Evolutionary conservation across 1,140 invertebrate species (phyloP).

Genomic region (Cyrtorhinus lividipennis): DNA sequence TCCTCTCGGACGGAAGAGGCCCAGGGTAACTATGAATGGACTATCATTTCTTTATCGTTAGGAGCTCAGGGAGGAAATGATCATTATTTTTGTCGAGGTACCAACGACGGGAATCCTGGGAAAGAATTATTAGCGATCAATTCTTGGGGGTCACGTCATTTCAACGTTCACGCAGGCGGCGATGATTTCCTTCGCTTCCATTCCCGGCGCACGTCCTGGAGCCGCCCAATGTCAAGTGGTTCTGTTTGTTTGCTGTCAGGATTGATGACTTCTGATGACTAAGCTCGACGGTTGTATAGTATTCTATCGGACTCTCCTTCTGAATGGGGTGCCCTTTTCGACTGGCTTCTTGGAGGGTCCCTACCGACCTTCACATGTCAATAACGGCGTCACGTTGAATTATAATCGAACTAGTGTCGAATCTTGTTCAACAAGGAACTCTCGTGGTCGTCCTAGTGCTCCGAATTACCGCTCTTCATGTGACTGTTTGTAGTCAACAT

Average conservation of each 20-base stretch:
- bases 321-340: no score
- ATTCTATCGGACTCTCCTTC: no score
- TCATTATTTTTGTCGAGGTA: background rate
- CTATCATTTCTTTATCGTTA: conserved; percentile 7
- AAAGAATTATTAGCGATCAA: conserved; percentile 5
- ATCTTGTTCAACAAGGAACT: no score
- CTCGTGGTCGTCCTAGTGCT: no score
- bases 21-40: background rate
- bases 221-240: background rate
- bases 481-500: no score
- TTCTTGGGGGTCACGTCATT: conserved; percentile 4
- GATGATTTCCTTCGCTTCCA: conserved; percentile 1
- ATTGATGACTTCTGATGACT: background rate
- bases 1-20: background rate
- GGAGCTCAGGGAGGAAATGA: background rate
- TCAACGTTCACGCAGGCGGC: background rate
- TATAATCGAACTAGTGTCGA: no score
- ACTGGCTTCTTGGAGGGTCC: no score
- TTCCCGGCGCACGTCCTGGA: background rate
- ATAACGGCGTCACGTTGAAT: no score
- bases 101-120: background rate
- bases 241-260: background rate
- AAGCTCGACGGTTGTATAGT: no score
- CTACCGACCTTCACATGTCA: no score
- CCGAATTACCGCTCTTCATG: no score